phyloP scores from a whole-genome alignment of 2,888 invertebrate genomes.

The Endomychus coccineus region DNA sequence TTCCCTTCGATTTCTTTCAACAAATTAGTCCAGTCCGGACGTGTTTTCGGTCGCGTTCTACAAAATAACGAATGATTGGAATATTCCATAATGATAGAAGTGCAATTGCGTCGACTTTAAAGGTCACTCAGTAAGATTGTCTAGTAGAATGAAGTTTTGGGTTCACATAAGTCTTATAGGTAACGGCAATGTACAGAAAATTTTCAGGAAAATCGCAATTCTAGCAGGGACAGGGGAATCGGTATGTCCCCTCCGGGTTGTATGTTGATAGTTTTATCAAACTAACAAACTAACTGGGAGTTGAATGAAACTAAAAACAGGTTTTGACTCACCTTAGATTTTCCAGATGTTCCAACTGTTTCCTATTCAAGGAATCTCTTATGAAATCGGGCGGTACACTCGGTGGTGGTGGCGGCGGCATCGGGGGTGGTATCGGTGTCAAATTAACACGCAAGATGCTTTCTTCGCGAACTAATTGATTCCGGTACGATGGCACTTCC shows the following conservation, averaged over 20 bases:
- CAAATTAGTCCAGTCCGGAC: constrained; percentile 85
- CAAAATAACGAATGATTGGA: constrained; percentile 13
- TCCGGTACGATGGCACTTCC: constrained; percentile 36
- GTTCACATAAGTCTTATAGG: too few species aligned
- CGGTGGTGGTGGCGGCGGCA: constrained; percentile 66
- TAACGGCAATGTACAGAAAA: too few species aligned
- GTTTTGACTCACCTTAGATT: constrained; percentile 54
- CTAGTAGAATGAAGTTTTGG: too few species aligned
- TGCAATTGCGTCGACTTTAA: too few species aligned
- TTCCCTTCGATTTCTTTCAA: constrained; percentile 87
- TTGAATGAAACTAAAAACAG: too few species aligned
- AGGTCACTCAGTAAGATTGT: too few species aligned
- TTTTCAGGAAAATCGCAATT: too few species aligned
- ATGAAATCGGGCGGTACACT: constrained; percentile 52
- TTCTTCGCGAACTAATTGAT: constrained; percentile 37
- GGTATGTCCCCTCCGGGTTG: too few species aligned
- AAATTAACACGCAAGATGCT: constrained; percentile 35
- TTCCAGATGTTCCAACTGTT: constrained; percentile 62
- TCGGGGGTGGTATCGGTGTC: constrained; percentile 35
- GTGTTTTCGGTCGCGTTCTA: constrained; percentile 63
- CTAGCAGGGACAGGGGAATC: too few species aligned
- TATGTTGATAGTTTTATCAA: too few species aligned
- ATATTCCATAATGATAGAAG: too few species aligned
- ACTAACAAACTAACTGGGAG: too few species aligned
- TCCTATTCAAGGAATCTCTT: constrained; percentile 47